Evolutionary conservation across 2,888 invertebrate species (phyloP), one percentile per base, ranked within the genome.

Genomic region (Cantharis lateralis): DNA sequence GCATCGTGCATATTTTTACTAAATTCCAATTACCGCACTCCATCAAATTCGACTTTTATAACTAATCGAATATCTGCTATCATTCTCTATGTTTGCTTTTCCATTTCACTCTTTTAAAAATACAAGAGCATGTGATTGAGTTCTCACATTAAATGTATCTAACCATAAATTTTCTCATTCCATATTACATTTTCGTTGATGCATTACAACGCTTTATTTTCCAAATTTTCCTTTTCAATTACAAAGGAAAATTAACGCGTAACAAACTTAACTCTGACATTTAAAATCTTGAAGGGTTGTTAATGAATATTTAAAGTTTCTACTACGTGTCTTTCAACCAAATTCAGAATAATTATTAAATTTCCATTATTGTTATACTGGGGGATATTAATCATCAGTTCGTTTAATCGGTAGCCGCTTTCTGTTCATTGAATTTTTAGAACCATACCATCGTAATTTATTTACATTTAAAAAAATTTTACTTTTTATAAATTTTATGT

Each of bases 121-220:
- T 32, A 70, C 48, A 70, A 62, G 62, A 70, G 24, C 70, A 62
- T 70, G 62, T 62, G 70, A 70, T 62, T 70, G 61, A 16, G 61
- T 70, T 70, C 70, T 24, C 70, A 70, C 70, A 70, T 70, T 70
- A 70, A 62, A 70, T 20, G 62, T 18, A 24, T 24, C 24, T 24
- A 18, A 66, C n/a, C 48, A 48, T 48, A 48, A 48, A 48, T 48
- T 48, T 48, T 48, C 48, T 48, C n/a, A 48, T 48, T n/a, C n/a
- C n/a, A 48, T 48, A 48, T 48, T 48, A 48, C n/a, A 48, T n/a
- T 48, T 48, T n/a, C 48, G n/a, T 48, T n/a, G 48, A 48, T 48
- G n/a, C 48, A 48, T n/a, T 4, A 48, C 48, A 48, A 48, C 7
- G n/a, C n/a, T 48, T 48, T 48, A 48, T n/a, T 48, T 48, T 2